These are phyloP conservation scores for Centroberyx gerrardi DNA, from an alignment of 2,797 vertebrate species.

Conservation along the genomic window DNA sequence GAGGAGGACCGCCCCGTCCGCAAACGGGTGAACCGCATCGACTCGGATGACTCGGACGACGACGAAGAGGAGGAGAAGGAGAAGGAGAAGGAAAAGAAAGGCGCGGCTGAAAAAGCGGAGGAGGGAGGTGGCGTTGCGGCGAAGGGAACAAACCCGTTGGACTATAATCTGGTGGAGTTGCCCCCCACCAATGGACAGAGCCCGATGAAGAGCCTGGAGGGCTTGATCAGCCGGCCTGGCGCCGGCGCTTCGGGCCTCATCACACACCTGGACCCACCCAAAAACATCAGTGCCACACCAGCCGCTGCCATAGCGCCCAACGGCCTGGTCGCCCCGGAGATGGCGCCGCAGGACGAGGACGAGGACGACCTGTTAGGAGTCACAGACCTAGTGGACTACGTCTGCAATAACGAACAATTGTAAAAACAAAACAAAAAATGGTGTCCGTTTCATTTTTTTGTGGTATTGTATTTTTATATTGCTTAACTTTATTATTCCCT, in stretches of 20 bases:
- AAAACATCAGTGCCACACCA: slow-evolving; percentile 84
- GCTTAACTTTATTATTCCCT: slow-evolving; percentile 78
- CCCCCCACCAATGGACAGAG: slow-evolving; percentile 94
- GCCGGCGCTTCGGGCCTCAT: slow-evolving; percentile 44
- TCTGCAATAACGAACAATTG: slow-evolving; percentile 99
- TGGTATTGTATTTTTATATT: slow-evolving; percentile 80
- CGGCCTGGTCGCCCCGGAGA: slow-evolving; percentile 88
- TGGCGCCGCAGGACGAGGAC: slow-evolving; percentile 91
- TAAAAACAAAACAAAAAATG: slow-evolving; percentile 81
- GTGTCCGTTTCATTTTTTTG: slow-evolving; percentile 65
- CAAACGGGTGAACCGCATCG: slow-evolving; percentile 94
- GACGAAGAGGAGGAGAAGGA: slow-evolving; percentile 83
- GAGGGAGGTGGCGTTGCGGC: slow-evolving; percentile 68
- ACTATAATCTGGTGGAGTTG: slow-evolving; percentile 88
- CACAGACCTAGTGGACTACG: slow-evolving; percentile 99
- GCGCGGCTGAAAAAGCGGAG: slow-evolving; percentile 83
- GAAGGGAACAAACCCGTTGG: slow-evolving; percentile 90
- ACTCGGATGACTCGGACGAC: slow-evolving; percentile 89
- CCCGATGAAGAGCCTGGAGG: slow-evolving; percentile 89
- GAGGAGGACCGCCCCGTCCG: slow-evolving; percentile 89
- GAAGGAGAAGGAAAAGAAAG: slow-evolving; percentile 66
- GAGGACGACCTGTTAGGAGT: slow-evolving; percentile 98
- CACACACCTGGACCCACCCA: slow-evolving; percentile 67
- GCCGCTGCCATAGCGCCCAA: slow-evolving; percentile 87
- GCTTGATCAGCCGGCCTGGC: slow-evolving; percentile 84